These are phyloP conservation scores for Therioaphis trifolii DNA, from an alignment of 2,888 invertebrate species.

Conservation along the genomic window DNA sequence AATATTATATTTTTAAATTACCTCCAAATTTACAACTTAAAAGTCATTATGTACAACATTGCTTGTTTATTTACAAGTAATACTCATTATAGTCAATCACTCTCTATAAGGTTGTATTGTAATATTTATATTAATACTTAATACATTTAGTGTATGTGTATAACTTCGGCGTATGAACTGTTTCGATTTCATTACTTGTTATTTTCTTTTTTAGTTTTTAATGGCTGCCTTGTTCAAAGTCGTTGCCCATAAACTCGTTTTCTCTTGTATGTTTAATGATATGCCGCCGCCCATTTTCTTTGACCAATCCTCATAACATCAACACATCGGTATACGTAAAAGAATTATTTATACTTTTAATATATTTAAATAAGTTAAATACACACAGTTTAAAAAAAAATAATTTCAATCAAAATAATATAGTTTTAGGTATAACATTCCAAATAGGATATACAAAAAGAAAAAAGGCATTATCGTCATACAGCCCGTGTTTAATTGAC, in stretches of 20 bases:
- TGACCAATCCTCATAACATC: constrained; percentile 52
- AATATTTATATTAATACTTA: constrained; percentile 49
- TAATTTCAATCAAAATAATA: not conserved
- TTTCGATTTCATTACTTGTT: constrained; percentile 55
- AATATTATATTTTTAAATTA: constrained; percentile 38
- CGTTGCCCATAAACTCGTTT: constrained; percentile 61
- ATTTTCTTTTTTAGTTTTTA: constrained; percentile 48
- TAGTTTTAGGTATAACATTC: not conserved
- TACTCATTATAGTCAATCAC: constrained; percentile 49
- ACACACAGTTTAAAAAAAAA: no score
- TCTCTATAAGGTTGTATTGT: constrained; percentile 18
- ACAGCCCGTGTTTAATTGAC: constrained; percentile 48
- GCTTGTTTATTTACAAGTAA: constrained; percentile 18
- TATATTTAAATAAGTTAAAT: no score
- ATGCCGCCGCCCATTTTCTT: constrained; percentile 55
- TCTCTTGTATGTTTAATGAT: constrained; percentile 49
- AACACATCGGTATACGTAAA: constrained; percentile 4
- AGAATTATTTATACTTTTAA: no score
- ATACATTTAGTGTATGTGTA: not conserved
- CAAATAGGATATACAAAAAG: not conserved
- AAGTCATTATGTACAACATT: not conserved
- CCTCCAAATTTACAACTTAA: not conserved
- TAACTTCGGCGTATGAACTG: constrained; percentile 22
- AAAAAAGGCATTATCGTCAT: constrained; percentile 14
- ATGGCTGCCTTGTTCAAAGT: constrained; percentile 60